A percentile compares a stretch with the other conserved stretches of the same genome.
These are phyloP conservation scores for Stratiolaelaps scimitus DNA, from an alignment of 1,140 invertebrate species.

Conservation along the genomic window DNA sequence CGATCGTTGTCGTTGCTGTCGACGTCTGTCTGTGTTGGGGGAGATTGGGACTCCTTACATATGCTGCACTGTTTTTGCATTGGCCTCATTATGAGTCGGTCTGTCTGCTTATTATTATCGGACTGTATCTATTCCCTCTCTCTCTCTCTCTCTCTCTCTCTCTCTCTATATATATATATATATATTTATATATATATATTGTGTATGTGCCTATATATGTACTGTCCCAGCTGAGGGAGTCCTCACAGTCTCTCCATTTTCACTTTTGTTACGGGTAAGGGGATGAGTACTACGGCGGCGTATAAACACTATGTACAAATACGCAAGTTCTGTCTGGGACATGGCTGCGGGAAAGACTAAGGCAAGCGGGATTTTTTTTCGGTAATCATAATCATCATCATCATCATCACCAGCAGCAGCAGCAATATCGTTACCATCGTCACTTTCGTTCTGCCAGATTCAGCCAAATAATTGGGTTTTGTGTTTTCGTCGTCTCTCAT, in stretches of 20 bases:
- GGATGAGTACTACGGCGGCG: not conserved
- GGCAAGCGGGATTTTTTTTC: constrained; percentile 28
- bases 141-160: too few species aligned
- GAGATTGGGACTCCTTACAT: too few species aligned
- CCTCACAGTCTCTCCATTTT: not conserved
- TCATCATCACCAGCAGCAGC: not conserved
- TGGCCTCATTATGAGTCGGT: too few species aligned
- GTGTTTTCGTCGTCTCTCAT: not conserved
- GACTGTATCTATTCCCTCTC: not conserved
- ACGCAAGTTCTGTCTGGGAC: constrained; percentile 23
- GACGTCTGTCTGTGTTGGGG: too few species aligned
- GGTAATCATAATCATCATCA: not conserved
- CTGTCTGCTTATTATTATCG: not conserved
- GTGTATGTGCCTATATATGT: not conserved
- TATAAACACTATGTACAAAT: constrained; percentile 19
- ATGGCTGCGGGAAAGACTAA: constrained; percentile 25
- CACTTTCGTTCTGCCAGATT: not conserved
- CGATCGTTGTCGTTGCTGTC: too few species aligned
- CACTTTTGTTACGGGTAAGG: not conserved
- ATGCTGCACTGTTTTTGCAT: too few species aligned
- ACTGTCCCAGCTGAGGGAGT: not conserved
- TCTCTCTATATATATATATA: too few species aligned
- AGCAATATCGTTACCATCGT: not conserved
- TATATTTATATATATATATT: too few species aligned
- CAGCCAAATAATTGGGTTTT: not conserved